phyloP scores from a whole-genome alignment of 2,888 invertebrate species.

The Machimus rusticus region DNA sequence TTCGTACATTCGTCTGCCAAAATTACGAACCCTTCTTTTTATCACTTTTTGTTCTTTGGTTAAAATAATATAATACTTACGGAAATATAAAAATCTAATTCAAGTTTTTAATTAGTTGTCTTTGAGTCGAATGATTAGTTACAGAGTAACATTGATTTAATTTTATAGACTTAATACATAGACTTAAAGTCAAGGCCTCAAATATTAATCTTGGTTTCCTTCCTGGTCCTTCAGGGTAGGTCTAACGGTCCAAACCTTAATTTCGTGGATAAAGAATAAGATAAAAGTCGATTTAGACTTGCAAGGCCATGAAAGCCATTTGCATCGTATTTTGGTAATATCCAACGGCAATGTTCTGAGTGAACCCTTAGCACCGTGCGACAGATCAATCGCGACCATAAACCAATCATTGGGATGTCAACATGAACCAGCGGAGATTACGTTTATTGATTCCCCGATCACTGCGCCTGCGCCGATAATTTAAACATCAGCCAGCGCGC shows the following conservation, averaged over 20 bases:
- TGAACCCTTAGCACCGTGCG: neutral
- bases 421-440: conserved; percentile 43
- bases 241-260: neutral
- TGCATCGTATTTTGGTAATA: neutral
- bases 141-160: too few species aligned
- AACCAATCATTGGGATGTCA: conserved; percentile 44
- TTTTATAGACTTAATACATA: too few species aligned
- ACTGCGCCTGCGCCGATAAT: conserved; percentile 19
- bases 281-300: neutral
- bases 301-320: neutral
- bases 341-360: neutral
- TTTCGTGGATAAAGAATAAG: neutral
- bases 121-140: too few species aligned
- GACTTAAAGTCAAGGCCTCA: too few species aligned
- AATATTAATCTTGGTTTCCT: neutral
- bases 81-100: too few species aligned
- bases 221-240: too few species aligned
- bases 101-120: too few species aligned
- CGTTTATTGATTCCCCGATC: conserved; percentile 36
- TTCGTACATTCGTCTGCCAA: too few species aligned
- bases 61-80: too few species aligned
- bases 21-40: too few species aligned
- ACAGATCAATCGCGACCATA: conserved; percentile 36
- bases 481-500: conserved; percentile 37
- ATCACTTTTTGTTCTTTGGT: too few species aligned